Conservation (phyloP, 2,113 vertebrate genomes). For the Paracyprichromis sp. region DNA sequence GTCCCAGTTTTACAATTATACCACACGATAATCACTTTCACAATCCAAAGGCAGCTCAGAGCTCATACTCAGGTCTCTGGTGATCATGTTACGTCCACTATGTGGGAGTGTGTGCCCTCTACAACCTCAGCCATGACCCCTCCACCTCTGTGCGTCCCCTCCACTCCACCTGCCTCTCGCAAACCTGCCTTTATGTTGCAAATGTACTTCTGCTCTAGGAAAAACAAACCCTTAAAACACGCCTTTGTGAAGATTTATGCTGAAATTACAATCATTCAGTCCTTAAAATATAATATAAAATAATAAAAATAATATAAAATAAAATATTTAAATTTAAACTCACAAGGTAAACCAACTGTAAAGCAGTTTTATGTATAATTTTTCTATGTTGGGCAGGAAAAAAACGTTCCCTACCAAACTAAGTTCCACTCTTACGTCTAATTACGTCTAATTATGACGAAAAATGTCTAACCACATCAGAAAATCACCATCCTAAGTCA, state of each 20-base stretch:
- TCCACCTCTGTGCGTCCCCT: background rate
- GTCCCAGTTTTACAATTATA: conserved; percentile 57
- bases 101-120: conserved; percentile 21
- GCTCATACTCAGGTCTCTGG: conserved; percentile 44
- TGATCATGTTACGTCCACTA: conserved; percentile 58
- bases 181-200: background rate
- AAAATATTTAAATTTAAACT: background rate
- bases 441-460: background rate
- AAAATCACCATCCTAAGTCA: background rate
- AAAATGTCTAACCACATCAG: background rate
- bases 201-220: background rate
- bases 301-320: background rate
- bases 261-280: background rate
- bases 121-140: conserved; percentile 1
- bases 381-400: background rate
- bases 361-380: background rate
- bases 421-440: background rate
- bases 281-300: background rate
- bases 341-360: background rate
- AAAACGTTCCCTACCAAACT: background rate
- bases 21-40: conserved; percentile 68
- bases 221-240: background rate
- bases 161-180: conserved; percentile 25
- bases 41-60: conserved; percentile 39
- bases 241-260: background rate